A percentile compares a stretch with the other conserved stretches of the same genome.
These are phyloP conservation scores for Hyles vespertilio DNA, from an alignment of 1,140 invertebrate species.

Conservation along the genomic window DNA sequence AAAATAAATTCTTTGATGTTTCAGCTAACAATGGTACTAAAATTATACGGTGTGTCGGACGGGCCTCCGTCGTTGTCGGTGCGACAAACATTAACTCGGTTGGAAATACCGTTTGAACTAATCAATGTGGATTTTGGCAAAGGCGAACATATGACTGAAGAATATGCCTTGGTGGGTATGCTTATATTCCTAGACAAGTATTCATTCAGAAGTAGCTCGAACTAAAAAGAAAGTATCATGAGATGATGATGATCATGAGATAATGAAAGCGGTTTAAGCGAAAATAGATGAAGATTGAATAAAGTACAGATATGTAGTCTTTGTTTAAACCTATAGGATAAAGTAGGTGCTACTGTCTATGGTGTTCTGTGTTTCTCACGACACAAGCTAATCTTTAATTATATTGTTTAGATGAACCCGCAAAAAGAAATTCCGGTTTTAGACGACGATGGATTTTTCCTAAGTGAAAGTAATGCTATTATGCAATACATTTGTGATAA, in stretches of 20 bases:
- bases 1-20: not conserved
- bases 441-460: slow-evolving; percentile 82
- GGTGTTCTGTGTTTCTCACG: too few species aligned
- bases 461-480: slow-evolving; percentile 87
- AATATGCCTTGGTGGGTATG: slow-evolving; percentile 80
- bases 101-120: slow-evolving; percentile 80
- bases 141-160: slow-evolving; percentile 82
- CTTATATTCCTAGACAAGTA: not conserved
- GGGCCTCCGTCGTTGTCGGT: slow-evolving; percentile 85
- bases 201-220: too few species aligned
- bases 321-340: too few species aligned
- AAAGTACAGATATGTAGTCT: too few species aligned
- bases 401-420: slow-evolving; percentile 80
- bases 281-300: too few species aligned
- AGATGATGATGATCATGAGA: too few species aligned
- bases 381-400: too few species aligned
- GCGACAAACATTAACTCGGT: slow-evolving; percentile 79
- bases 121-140: slow-evolving; percentile 81
- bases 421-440: slow-evolving; percentile 88
- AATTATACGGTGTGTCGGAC: slow-evolving; percentile 83
- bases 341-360: too few species aligned
- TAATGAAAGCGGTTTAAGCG: too few species aligned
- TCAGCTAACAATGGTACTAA: slow-evolving; percentile 65
- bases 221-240: too few species aligned
- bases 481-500: slow-evolving; percentile 86